Conservation (phyloP, 2,113 vertebrate genomes). For the Poeciliopsis retropinna region DNA sequence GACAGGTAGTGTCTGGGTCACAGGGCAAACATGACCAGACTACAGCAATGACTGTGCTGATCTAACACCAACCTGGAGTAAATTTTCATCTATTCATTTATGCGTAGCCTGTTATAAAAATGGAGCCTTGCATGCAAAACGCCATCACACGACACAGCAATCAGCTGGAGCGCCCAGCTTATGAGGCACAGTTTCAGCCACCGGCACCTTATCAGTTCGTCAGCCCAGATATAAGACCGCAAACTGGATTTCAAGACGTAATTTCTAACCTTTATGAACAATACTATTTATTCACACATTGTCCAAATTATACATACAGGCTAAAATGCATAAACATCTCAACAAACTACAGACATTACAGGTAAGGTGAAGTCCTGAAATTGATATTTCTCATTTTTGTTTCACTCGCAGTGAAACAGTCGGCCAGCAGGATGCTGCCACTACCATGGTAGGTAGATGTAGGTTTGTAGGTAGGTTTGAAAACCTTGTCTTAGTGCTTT, state of each 20-base stretch:
- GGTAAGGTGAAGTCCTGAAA: too few species aligned
- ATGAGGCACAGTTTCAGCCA: not conserved
- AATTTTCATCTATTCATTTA: slow-evolving; percentile 1
- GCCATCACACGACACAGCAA: not conserved
- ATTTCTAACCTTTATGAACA: not conserved
- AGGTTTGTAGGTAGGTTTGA: too few species aligned
- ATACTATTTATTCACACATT: too few species aligned
- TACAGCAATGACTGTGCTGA: slow-evolving; percentile 59
- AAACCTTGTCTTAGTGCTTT: too few species aligned
- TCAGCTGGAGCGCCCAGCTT: not conserved
- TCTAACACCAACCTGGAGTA: slow-evolving; percentile 55
- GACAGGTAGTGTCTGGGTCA: slow-evolving; percentile 82
- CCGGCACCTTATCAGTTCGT: not conserved
- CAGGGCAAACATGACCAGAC: slow-evolving; percentile 74
- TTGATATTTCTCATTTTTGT: too few species aligned
- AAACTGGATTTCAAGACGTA: not conserved
- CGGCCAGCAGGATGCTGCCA: too few species aligned
- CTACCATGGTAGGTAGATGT: too few species aligned
- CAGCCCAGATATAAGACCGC: too few species aligned
- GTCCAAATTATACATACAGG: not conserved
- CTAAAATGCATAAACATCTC: too few species aligned
- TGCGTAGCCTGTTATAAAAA: not conserved
- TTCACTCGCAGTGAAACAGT: too few species aligned
- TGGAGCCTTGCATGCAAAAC: not conserved
- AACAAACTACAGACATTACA: too few species aligned